Evolutionary conservation across 1,140 invertebrate genomes (phyloP), one percentile per base, ranked within the genome.

Genomic region (Nautilus pompilius): DNA sequence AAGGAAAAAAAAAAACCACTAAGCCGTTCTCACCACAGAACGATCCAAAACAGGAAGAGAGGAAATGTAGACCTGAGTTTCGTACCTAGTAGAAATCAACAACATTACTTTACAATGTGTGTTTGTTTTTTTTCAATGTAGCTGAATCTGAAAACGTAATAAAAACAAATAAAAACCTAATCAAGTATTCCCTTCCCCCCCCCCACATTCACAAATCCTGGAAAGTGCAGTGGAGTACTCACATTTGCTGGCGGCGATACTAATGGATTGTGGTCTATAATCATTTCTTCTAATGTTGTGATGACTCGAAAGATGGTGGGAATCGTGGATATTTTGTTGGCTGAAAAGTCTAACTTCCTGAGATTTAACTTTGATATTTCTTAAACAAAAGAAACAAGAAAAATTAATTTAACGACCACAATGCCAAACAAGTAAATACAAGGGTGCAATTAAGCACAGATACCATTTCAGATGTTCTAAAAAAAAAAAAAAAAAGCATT

Each of bases 241-340:
- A 96, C 93, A 82, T 90, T 90, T 63, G 93, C 91, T 63, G 95
- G 93, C 62, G 95, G 95, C 71, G 90, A 90, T 60, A 90, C 90
- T 22, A 97, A 84, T 33, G 95, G 93, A 82, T 96, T 96, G 77
- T 94, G 89, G 71, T 92, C 89, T 66, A 95, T 82, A 70, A 88
- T 85, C 13, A 96, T 85, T 56, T 90, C 89, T 67, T 93, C 89
- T 61, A 96, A 84, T 28, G 77, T 88, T 62, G 86, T 88, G 90
- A 96, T 94, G 73, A 90, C 89, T 51, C 91, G 87, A 74, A 95
- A 87, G 82, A 94, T 91, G 62, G 91, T 86, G 0, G 93, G 93
- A 65, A 96, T 87, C 55, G 88, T 89, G 46, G 90, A 89, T 76
- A 96, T 93, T 67, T 90, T 88, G 84, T 96, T 96, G 72, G 89